Conservation (phyloP, 2,888 invertebrate species). For the Cephus runcator region DNA sequence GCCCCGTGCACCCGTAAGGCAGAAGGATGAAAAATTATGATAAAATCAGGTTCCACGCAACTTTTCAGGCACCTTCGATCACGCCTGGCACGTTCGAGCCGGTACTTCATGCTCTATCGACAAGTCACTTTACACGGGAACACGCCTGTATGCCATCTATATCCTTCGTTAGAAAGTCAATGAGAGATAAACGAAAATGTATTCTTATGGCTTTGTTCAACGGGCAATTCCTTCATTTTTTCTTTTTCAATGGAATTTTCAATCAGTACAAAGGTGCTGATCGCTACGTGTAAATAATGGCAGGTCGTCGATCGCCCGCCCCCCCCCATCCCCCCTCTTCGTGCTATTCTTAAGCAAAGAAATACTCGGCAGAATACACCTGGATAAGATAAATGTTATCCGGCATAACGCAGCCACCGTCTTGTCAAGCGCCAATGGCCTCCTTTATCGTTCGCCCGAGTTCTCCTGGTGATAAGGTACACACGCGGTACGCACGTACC, state of each 20-base stretch:
- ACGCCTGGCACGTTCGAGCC: neutral
- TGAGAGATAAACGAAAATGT: neutral
- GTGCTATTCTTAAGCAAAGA: neutral
- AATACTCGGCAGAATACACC: slow-evolving; percentile 9
- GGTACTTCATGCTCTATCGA: neutral
- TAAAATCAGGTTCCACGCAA: neutral
- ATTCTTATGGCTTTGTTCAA: neutral
- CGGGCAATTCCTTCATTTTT: neutral
- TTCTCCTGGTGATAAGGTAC: neutral
- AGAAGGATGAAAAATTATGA: neutral
- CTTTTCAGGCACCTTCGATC: neutral
- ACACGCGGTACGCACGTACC: neutral
- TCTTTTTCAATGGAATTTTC: neutral
- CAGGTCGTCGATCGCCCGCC: neutral
- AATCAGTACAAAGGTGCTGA: neutral
- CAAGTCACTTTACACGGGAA: neutral
- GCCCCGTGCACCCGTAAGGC: neutral
- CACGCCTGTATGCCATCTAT: neutral
- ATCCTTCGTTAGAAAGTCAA: neutral
- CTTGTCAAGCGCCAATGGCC: neutral
- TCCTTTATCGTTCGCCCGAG: neutral
- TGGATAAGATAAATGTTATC: slow-evolving; percentile 32
- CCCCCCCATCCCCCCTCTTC: neutral
- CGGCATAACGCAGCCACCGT: slow-evolving; percentile 4
- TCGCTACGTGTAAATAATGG: neutral